Percentiles rank a stretch among this genome's conserved stretches.
phyloP scores from a whole-genome alignment of 2,888 invertebrate genomes.

The Pachliopta kotzebuea region DNA sequence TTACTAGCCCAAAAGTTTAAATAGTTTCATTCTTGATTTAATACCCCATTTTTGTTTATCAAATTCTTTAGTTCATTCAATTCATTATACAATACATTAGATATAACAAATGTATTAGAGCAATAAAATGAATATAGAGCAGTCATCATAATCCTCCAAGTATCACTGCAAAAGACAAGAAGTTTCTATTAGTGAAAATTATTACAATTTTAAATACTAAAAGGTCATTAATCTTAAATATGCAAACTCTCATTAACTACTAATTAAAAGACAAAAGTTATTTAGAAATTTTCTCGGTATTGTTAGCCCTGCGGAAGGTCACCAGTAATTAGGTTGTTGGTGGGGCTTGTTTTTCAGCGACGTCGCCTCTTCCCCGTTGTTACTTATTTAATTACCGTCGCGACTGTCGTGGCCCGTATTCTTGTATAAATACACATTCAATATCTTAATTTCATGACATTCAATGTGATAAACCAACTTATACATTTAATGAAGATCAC shows the following conservation, averaged over 20 bases:
- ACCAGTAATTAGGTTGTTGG: slow-evolving; percentile 63
- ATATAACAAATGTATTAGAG: too few relatives aligned
- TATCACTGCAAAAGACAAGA: too few relatives aligned
- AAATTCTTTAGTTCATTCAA: too few relatives aligned
- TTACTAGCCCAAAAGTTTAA: too few relatives aligned
- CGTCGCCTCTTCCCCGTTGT: slow-evolving; percentile 49
- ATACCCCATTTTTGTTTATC: too few relatives aligned
- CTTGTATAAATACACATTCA: slow-evolving; percentile 27
- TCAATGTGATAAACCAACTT: slow-evolving; percentile 16
- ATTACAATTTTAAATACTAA: too few relatives aligned
- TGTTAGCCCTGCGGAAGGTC: slow-evolving; percentile 54
- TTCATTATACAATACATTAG: too few relatives aligned
- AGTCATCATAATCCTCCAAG: too few relatives aligned
- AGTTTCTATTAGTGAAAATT: too few relatives aligned
- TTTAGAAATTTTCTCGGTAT: neutral
- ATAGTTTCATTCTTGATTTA: too few relatives aligned
- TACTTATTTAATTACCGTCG: slow-evolving; percentile 59
- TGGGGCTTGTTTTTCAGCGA: slow-evolving; percentile 60
- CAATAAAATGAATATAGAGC: too few relatives aligned
- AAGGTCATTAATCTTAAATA: too few relatives aligned
- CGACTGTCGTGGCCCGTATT: slow-evolving; percentile 37
- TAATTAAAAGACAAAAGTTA: neutral
- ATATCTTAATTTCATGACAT: slow-evolving; percentile 20
- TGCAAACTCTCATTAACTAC: neutral
- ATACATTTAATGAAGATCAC: slow-evolving; percentile 13